phyloP scores from a whole-genome alignment of 2,888 invertebrate genomes.

The Limnephilus rhombicus region DNA sequence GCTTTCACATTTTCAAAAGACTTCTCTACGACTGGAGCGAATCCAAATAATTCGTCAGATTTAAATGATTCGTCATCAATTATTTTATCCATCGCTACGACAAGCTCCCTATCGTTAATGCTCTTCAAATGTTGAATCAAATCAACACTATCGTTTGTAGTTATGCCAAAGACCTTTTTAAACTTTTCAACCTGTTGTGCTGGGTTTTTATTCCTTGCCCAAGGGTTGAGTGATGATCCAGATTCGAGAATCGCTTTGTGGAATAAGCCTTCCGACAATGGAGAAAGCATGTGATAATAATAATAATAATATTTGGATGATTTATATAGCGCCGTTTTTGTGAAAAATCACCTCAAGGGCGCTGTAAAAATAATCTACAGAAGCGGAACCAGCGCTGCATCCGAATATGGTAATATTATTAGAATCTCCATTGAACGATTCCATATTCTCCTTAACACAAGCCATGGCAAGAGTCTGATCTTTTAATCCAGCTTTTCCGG shows the following conservation, averaged over 20 bases:
- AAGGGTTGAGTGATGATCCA: conserved; percentile 55
- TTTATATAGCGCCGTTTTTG: too few relatives aligned
- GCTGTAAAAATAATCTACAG: too few relatives aligned
- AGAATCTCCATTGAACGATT: conserved; percentile 54
- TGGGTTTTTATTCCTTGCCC: conserved; percentile 69
- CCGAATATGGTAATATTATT: conserved; percentile 59
- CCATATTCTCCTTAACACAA: conserved; percentile 60
- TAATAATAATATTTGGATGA: too few relatives aligned
- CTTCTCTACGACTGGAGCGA: conserved; percentile 66
- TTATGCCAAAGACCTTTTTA: neutral
- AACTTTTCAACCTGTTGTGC: conserved; percentile 39
- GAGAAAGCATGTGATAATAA: conserved; percentile 57
- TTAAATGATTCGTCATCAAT: conserved; percentile 28
- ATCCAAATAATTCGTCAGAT: conserved; percentile 68
- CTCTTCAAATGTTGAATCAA: conserved; percentile 29
- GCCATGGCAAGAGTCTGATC: conserved; percentile 58
- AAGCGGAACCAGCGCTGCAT: conserved; percentile 57
- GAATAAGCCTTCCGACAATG: conserved; percentile 54
- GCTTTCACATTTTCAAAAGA: conserved; percentile 35
- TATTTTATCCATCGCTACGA: conserved; percentile 9
- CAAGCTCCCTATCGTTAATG: conserved; percentile 67
- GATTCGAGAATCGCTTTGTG: conserved; percentile 57
- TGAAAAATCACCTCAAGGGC: too few relatives aligned
- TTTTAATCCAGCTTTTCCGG: conserved; percentile 57
- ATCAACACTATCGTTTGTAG: neutral